Evolutionary conservation across 2,797 vertebrate genomes (phyloP).

Genomic region (Pantherophis alleghaniensis): DNA sequence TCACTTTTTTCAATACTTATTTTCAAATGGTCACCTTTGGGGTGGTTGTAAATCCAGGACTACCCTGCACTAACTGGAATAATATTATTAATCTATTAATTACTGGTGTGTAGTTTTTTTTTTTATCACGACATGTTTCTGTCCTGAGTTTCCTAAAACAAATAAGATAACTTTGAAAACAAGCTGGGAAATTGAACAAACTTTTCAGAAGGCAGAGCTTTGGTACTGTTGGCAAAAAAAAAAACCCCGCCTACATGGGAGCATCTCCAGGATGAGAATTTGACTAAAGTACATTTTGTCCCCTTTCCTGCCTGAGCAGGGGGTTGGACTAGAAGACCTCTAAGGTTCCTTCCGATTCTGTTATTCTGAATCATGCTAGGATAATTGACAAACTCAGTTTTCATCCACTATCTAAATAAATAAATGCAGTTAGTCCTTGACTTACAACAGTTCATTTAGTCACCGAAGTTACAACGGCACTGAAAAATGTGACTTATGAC

Average conservation of each 20-base stretch:
- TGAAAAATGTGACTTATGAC: no score
- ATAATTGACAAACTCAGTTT: background rate
- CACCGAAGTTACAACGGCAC: no score
- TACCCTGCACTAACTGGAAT: background rate
- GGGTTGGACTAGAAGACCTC: no score
- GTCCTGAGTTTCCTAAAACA: background rate
- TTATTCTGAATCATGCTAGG: background rate
- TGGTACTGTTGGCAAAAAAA: background rate
- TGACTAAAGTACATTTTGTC: background rate
- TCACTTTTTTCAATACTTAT: no score
- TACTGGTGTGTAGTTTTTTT: background rate
- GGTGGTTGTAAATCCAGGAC: no score
- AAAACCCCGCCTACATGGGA: background rate
- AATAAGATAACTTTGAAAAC: background rate
- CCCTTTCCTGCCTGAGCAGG: background rate
- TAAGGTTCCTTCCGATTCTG: no score
- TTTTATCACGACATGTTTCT: background rate
- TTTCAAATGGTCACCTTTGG: no score
- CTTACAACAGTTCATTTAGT: no score
- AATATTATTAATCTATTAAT: background rate
- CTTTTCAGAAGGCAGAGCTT: background rate
- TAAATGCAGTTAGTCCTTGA: no score
- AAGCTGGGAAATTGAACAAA: background rate
- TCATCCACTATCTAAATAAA: background rate
- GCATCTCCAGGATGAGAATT: background rate